Conservation (phyloP, 1,140 invertebrate species). For the Andricus grossulariae region DNA sequence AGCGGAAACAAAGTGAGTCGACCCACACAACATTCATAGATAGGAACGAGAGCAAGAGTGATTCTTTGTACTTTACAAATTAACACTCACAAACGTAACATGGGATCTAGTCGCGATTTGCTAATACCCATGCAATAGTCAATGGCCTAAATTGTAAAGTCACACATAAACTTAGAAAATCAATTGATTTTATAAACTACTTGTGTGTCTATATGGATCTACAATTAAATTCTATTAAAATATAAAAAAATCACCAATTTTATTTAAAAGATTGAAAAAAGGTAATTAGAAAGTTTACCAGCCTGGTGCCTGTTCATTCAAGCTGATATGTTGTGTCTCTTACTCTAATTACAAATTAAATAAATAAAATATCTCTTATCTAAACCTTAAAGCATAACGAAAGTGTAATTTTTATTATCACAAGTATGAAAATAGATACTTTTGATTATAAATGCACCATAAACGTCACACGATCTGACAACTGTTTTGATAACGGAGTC, state of each 20-base stretch:
- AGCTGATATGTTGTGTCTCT: too few relatives aligned
- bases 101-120: constrained; percentile 16
- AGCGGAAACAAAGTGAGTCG: constrained; percentile 20
- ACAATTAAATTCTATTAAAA: too few relatives aligned
- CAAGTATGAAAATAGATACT: constrained; percentile 8
- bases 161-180: not conserved
- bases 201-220: too few relatives aligned
- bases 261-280: too few relatives aligned
- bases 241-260: too few relatives aligned
- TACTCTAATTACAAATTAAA: too few relatives aligned
- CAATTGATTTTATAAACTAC: not conserved
- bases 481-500: constrained; percentile 7
- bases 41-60: constrained; percentile 16
- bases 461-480: constrained; percentile 1
- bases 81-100: constrained; percentile 11
- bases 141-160: not conserved
- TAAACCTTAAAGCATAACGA: not conserved
- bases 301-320: too few relatives aligned
- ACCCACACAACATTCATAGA: constrained; percentile 20
- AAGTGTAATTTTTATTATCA: constrained; percentile 1
- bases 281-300: too few relatives aligned
- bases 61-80: constrained; percentile 26
- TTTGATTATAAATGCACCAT: constrained; percentile 9
- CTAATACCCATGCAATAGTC: not conserved
- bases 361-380: not conserved